A percentile compares a stretch with the other conserved stretches of the same genome.
phyloP scores from a whole-genome alignment of 2,888 invertebrate species.

The Lydus trimaculatus region DNA sequence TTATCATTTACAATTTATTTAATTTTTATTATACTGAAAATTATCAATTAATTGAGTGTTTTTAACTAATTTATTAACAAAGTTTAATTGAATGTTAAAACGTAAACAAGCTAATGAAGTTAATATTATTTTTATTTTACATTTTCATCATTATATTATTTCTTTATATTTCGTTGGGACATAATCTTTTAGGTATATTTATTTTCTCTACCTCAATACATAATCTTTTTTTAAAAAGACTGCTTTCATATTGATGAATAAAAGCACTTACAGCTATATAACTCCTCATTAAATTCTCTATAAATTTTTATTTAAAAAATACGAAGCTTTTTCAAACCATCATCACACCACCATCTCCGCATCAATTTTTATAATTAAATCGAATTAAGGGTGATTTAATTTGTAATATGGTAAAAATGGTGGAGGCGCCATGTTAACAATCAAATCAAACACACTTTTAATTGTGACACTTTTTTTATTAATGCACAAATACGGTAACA shows the following conservation, averaged over 20 bases:
- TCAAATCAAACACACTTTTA: background rate
- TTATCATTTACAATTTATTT: constrained; percentile 48
- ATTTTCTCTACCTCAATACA: constrained; percentile 25
- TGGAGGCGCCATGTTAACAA: background rate
- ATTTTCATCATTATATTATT: constrained; percentile 18
- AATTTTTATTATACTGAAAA: constrained; percentile 39
- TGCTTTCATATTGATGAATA: constrained; percentile 44
- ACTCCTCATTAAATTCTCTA: constrained; percentile 48
- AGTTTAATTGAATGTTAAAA: background rate
- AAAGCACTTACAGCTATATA: constrained; percentile 34
- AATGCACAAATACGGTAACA: constrained; percentile 63
- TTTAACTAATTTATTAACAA: constrained; percentile 40
- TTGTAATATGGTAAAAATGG: background rate
- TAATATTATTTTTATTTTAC: constrained; percentile 20
- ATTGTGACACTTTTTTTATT: constrained; percentile 57
- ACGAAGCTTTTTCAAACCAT: constrained; percentile 33
- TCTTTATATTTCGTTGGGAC: constrained; percentile 17
- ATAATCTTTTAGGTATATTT: constrained; percentile 24
- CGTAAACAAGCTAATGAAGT: constrained; percentile 20
- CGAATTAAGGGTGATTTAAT: no score
- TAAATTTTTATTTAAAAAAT: constrained; percentile 50
- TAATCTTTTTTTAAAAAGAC: constrained; percentile 43
- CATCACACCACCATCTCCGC: no score
- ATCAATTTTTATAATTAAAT: background rate
- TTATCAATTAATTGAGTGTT: constrained; percentile 48